Percentiles rank a stretch among this genome's conserved stretches.
phyloP scores from a whole-genome alignment of 2,113 vertebrate genomes.

The Alethe castanea region DNA sequence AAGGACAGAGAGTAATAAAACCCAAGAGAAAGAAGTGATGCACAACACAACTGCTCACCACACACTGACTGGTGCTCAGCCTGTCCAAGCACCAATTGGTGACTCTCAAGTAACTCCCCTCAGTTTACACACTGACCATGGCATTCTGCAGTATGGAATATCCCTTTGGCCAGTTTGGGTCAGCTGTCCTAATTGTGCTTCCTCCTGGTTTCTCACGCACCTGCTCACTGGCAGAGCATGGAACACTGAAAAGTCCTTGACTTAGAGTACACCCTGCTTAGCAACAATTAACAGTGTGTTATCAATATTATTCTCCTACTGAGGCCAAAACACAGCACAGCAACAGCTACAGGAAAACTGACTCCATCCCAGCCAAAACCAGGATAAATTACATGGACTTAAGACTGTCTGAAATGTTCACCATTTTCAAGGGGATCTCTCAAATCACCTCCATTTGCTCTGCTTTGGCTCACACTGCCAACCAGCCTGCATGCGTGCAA shows the following conservation, averaged over 20 bases:
- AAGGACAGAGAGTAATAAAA: not conserved
- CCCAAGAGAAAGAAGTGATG: not conserved
- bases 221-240: not conserved
- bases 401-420: not conserved
- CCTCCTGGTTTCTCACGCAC: fast-evolving
- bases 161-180: not conserved
- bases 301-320: not conserved
- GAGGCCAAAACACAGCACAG: not conserved
- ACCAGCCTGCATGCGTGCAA: fast-evolving
- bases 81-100: not conserved
- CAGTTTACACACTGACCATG: not conserved
- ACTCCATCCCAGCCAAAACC: not conserved
- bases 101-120: not conserved
- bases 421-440: not conserved
- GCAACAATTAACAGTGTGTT: not conserved
- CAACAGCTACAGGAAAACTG: not conserved
- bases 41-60: not conserved
- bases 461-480: not conserved
- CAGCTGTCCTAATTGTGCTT: not conserved
- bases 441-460: no score
- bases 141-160: not conserved
- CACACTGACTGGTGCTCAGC: not conserved
- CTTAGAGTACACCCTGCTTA: not conserved
- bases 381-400: not conserved
- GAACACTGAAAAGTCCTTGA: not conserved